Base-by-base conservation (phyloP, 2,797 vertebrate genomes). In the Tiaroga cobitis region DNA sequence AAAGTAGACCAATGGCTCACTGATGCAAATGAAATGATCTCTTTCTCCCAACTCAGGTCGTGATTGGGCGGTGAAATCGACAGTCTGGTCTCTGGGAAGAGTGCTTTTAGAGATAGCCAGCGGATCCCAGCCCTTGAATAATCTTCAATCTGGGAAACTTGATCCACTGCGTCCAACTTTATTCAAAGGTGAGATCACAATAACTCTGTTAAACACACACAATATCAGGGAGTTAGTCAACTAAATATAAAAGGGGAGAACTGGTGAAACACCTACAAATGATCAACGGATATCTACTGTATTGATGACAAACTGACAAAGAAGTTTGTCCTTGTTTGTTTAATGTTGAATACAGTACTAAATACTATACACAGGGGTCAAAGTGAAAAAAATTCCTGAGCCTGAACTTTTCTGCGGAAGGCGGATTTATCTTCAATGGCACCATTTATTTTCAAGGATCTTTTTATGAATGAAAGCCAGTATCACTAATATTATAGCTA, bases 181-280 rank as follows among this genome's bases (percentile, higher is more conserved):
- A 54, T 76, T 49, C 73, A 37, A 32, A 24, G 73, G 73, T 76
- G 32, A 76, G 73, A 56, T 13, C 29, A 69, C 70, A 73, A 73
- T 5, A 32, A 74, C 39, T 32, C 65, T 4, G 18, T 18, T 34
- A 34, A 67, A 74, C 26, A 74, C 16, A 32, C 9, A 74, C 2
- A 19, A 54, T n/a, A n/a, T 70, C 41, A 69, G 39, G 37, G 29
- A 26, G 39, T 70, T n/a, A n/a, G n/a, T 19, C 65, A 6, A 68
- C 67, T 26, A 26, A 43, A 26, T 43, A 72, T 16, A 29, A 46
- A 46, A 72, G 2, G 37, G 34, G 19, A 18, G 46, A 37, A 68
- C 8, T 68, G 37, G 8, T 24, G 1, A 13, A 72, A 43, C 8
- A 43, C 24, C 3, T 16, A 43, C 26, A 8, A 8, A 4, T n/a